phyloP scores from a whole-genome alignment of 2,888 invertebrate genomes.

The Conomelus anceps region DNA sequence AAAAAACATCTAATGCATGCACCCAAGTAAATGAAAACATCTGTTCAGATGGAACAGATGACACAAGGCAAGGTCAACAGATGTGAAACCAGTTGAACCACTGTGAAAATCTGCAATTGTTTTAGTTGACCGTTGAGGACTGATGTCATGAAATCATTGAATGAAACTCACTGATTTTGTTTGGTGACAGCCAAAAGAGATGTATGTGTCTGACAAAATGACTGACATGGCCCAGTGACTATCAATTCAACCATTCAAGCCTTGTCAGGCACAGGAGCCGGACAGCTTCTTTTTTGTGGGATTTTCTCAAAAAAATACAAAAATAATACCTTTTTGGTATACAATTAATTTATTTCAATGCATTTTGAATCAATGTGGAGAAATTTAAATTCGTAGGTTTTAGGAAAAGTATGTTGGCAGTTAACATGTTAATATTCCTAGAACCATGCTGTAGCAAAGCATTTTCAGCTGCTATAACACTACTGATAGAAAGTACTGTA shows the following conservation, averaged over 20 bases:
- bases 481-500: too few relatives aligned
- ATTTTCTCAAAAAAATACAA: neutral
- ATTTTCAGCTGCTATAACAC: too few relatives aligned
- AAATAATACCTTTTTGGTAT: neutral
- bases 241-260: neutral
- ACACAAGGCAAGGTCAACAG: neutral
- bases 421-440: neutral
- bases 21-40: neutral
- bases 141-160: too few relatives aligned
- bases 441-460: too few relatives aligned
- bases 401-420: neutral
- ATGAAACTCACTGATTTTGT: too few relatives aligned
- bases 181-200: neutral
- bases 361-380: neutral
- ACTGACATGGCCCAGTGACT: neutral
- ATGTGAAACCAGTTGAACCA: neutral
- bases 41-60: neutral
- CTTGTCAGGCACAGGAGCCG: neutral
- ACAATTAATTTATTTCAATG: neutral
- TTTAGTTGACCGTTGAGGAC: too few relatives aligned
- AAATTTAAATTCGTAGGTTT: neutral
- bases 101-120: too few relatives aligned
- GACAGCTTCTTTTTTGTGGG: neutral
- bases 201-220: neutral
- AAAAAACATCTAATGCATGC: neutral